Evolutionary conservation across 1,140 invertebrate genomes (phyloP), one percentile per base, ranked within the genome.

Genomic region (Hyles euphorbiae): DNA sequence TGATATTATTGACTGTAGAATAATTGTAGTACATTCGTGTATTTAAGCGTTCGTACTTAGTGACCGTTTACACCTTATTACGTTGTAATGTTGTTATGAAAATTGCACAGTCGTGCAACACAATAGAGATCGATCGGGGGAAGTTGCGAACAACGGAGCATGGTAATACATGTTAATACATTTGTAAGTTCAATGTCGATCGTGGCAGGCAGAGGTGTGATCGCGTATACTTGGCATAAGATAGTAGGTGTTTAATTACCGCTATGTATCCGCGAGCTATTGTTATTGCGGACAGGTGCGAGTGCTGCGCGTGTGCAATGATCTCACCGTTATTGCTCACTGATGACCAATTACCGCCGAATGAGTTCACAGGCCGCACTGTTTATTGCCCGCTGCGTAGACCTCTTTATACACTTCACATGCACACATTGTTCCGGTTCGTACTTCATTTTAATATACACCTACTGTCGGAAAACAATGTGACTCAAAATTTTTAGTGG

Each of bases 301-400:
- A 59, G 62, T 59, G 54, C 12, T 70, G 59, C 54, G 57, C 46
- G 49, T 54, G 33, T 46, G 34, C 5, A 58, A 53, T 75, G 72
- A 75, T 75, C 72, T 75, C 72, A 75, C 68, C 72, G 59, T 59
- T 64, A 66, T 75, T 72, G 72, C 72, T 75, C 65, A 75, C 67
- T 67, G 67, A 72, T 72, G 63, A 70, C 65, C 70, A 67, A 70
- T 61, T 61, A 61, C 64, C 58, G 55, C 51, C 61, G 44, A 63
- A 67, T 75, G 68, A 68, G 67, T 71, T 68, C 67, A 65, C 51
- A 56, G 63, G 56, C 58, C 65, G 46, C 49, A 22, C 51, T 57
- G 47, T 54, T 46, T 60, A 56, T 54, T 40, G 45, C 52, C 49
- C 32, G 49, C 45, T 63, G 32, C 47, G 40, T 43, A 34, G 22